phyloP scores from a whole-genome alignment of 37 sponge, comb jelly and placozoan species.

The Hexactinellida sp. region DNA sequence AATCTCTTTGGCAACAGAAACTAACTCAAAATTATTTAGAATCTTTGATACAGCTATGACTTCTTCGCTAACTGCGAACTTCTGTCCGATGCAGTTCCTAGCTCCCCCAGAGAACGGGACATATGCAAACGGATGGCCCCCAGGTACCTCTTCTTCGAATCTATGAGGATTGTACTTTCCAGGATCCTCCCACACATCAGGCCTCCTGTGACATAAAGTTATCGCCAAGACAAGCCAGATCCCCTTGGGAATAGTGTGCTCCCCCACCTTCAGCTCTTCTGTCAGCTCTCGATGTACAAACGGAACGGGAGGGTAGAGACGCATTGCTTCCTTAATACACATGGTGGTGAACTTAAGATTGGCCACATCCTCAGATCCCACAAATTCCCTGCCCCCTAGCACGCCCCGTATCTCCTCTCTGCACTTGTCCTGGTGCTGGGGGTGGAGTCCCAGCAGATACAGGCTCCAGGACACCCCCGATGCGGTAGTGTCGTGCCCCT shows the following conservation, averaged over 20 bases:
- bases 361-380: slow-evolving; percentile 42
- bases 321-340: slow-evolving; percentile 79
- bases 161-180: slow-evolving; percentile 50
- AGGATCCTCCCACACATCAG: slow-evolving; percentile 49
- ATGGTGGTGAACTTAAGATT: slow-evolving; percentile 44
- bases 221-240: slow-evolving; percentile 20
- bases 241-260: slow-evolving; percentile 38
- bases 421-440: slow-evolving; percentile 59
- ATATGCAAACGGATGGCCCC: slow-evolving; percentile 42
- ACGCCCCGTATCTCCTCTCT: slow-evolving; percentile 41
- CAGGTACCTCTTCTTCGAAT: slow-evolving; percentile 31
- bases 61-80: slow-evolving; percentile 59
- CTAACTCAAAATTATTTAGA: neutral
- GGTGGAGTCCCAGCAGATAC: slow-evolving; percentile 34
- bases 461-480: slow-evolving; percentile 40
- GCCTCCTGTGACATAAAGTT: slow-evolving; percentile 23
- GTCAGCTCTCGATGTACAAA: slow-evolving; percentile 16
- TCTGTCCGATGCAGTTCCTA: slow-evolving; percentile 82
- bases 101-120: slow-evolving; percentile 69
- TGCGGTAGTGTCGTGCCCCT: slow-evolving; percentile 72
- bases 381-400: slow-evolving; percentile 23
- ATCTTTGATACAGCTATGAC: slow-evolving; percentile 29
- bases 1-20: neutral
- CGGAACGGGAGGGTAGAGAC: slow-evolving; percentile 51
- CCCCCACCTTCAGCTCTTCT: slow-evolving; percentile 32